Evolutionary conservation across 2,888 invertebrate genomes (phyloP), one percentile per base, ranked within the genome.

Genomic region (Anagyrus pseudococci): DNA sequence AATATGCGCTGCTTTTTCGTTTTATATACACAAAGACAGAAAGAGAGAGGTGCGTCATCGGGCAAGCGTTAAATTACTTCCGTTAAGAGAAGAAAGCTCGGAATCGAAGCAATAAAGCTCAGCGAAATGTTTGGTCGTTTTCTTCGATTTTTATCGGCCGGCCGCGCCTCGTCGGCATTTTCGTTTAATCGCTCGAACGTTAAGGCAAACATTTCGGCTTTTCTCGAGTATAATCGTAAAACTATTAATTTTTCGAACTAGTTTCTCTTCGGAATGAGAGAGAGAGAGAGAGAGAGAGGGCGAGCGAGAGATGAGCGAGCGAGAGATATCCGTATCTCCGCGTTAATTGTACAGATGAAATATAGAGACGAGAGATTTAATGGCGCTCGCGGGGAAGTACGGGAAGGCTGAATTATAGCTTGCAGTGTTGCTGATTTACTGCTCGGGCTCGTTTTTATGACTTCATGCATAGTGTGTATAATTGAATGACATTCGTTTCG

Each of bases 341-440:
- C 40, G 26, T 59, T 47, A 59, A 59, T 59, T 59, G 46, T 44
- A 19, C 26, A 26, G 47, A 53, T 59, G 43, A 59, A 53, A 47
- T 53, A 22, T 37, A n/a, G 22, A 29, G 23, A 44, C 19, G 20
- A 22, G 50, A 23, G 52, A 47, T 59, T 59, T 59, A 59, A 44
- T 47, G 33, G 17, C 43, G n/a, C n/a, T n/a, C n/a, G n/a, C n/a
- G n/a, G 15, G 44, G 7, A 40, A 26, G 41, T 17, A 49, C 7
- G 57, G 15, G n/a, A 41, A 25, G 29, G 7, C 13, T 10, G 10
- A n/a, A 7, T 20, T 10, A 33, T 37, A 19, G 20, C 22, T 20
- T 22, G 37, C 22, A 22, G 50, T 20, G 23, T 7, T 17, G 29
- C 20, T 44, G 29, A 43, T 29, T 55, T 55, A 44, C 15, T 41